Evolutionary conservation across 2,797 vertebrate genomes (phyloP).

Genomic region (Epinephelus malabaricus): DNA sequence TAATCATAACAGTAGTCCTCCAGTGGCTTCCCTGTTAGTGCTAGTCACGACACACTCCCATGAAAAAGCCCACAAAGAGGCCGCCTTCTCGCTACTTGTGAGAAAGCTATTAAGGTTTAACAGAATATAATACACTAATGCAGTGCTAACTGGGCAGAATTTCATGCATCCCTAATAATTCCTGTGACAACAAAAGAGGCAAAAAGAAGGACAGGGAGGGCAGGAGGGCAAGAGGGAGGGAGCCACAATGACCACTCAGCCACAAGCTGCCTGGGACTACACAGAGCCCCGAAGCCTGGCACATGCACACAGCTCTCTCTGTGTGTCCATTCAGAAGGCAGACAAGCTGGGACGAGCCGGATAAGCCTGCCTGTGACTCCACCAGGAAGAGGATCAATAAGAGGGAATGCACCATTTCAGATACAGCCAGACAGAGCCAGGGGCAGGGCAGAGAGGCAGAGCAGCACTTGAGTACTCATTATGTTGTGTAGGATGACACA

Average conservation of each 20-base stretch:
- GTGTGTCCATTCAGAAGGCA: conserved; percentile 82
- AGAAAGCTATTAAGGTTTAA: conserved; percentile 44
- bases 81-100: conserved; percentile 29
- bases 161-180: conserved; percentile 67
- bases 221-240: conserved; percentile 45
- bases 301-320: conserved; percentile 79
- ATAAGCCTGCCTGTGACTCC: conserved; percentile 81
- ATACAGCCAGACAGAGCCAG: conserved; percentile 81
- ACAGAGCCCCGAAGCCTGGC: conserved; percentile 78
- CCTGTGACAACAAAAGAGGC: conserved; percentile 58
- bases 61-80: conserved; percentile 60
- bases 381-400: conserved; percentile 85
- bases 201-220: conserved; percentile 32
- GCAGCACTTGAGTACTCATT: conserved; percentile 78
- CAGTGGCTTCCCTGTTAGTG: conserved; percentile 67
- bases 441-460: conserved; percentile 76
- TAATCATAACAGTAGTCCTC: conserved; percentile 72
- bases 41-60: conserved; percentile 75
- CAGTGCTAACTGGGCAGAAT: conserved; percentile 48
- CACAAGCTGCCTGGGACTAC: conserved; percentile 82
- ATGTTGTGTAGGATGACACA: conserved; percentile 72
- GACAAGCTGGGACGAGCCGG: conserved; percentile 81
- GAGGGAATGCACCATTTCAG: conserved; percentile 84
- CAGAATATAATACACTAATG: conserved; percentile 38
- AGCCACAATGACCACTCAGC: conserved; percentile 82